Evolutionary conservation across 2,888 invertebrate species (phyloP), one percentile per base, ranked within the genome.

Genomic region (Dorcus hopei): DNA sequence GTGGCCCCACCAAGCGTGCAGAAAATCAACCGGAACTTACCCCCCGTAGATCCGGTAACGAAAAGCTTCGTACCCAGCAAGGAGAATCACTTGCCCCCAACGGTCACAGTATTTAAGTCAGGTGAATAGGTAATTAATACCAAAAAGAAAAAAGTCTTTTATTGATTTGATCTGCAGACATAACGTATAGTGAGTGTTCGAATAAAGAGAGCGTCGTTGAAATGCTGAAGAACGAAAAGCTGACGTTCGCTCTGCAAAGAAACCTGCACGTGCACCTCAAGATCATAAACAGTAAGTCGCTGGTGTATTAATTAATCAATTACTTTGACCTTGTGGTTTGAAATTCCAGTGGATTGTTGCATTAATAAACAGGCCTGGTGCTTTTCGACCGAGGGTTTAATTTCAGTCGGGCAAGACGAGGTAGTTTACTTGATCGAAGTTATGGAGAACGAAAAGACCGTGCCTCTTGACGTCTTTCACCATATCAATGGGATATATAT

Each of bases 321-420:
- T 11, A 42, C 11, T 42, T 11, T 42, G 1, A 42, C 5, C 14
- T 42, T 2, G 42, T 42, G 11, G 11, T 42, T 42, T 5, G 4
- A 11, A 42, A 6, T 59, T 54, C 38, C 72, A 90, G 90, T 91
- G 80, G 87, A 86, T 70, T 91, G 91, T 72, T 90, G 89, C 73
- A 84, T 89, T 62, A 87, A 88, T 70, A 85, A 85, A 66, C 81
- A 81, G 61, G 87, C 87, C 59, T 91, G 93, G 85, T 90, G 89
- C 74, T 87, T 92, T 68, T 85, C 88, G 19, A 89, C 91, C 0
- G 82, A 84, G 65, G 93, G 93, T 9, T 80, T 93, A 75, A 86
- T 87, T 59, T 86, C 87, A 58, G 91, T 91, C 14, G 91, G 91
- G 2, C 93, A 92, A 73, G 92, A 93, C 72, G 93, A 93, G 79